Base-by-base conservation (phyloP, 2,888 invertebrate species). In the Plutella xylostella region DNA sequence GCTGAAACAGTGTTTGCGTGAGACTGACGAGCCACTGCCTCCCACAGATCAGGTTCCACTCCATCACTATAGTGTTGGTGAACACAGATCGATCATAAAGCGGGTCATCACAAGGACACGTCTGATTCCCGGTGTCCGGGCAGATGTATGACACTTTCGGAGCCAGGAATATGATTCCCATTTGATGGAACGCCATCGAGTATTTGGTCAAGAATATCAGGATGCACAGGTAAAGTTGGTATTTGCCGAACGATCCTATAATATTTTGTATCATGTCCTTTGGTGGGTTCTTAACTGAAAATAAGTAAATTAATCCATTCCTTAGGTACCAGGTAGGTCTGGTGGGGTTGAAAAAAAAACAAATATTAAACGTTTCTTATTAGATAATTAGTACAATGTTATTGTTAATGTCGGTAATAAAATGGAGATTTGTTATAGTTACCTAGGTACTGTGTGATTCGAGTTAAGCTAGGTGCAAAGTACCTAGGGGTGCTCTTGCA, bases 11-110 rank as follows among this genome's bases (percentile, higher is more conserved):
- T 17, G 89, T 89, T 71, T 92, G 92, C 1, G 89, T 88, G 17
- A 92, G 71, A 60, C 90, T 89, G 28, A 88, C 87, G 47, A 91
- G 71, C 69, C 89, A 88, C 3, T 80, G 71, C 18, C 80, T 83
- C 22, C 85, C 77, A 63, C 92, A 92, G 15, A 91, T 89, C 48
- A 93, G 74, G 63, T 89, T 83, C 90, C 91, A 93, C 85, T 92
- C 89, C 2, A 87, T 89, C 25, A 88, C 79, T 38, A 92, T 90
- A 0, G 92, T 92, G 55, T 87, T 86, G 3, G 80, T 70, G 61
- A 92, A 92, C 37, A 87, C 58, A 28, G 82, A 83, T 54, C 71
- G 87, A 59, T 92, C 86, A 60, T 86, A 91, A 5, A 83, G 67
- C 45, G 88, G 83, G 47, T 75, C 61, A 1, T 80, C 68, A 56